These are phyloP conservation scores for Drosophila melanica DNA, from an alignment of 1,140 invertebrate species.

Conservation along the genomic window DNA sequence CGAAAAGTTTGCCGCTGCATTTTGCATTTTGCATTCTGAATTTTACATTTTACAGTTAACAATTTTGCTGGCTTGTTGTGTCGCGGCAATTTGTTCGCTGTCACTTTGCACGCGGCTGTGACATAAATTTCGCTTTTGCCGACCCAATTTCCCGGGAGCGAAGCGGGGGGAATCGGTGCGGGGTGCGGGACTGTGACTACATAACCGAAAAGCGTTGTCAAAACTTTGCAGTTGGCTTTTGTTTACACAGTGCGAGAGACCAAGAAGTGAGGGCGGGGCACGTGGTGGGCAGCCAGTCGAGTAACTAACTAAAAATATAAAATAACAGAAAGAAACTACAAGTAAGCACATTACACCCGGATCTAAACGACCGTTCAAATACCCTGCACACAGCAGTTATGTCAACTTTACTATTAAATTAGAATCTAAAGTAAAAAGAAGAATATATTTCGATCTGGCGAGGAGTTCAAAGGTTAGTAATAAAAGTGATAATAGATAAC, in stretches of 20 bases:
- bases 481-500: too few relatives aligned
- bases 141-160: constrained; percentile 69
- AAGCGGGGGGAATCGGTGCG: too few relatives aligned
- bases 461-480: too few relatives aligned
- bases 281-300: constrained; percentile 39
- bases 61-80: constrained; percentile 58
- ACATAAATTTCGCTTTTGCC: constrained; percentile 80
- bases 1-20: constrained; percentile 17
- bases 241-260: constrained; percentile 57
- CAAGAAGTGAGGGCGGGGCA: not conserved
- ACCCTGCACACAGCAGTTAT: too few relatives aligned
- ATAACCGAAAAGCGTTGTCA: constrained; percentile 74
- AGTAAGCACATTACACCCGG: not conserved
- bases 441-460: too few relatives aligned
- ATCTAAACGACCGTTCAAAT: not conserved
- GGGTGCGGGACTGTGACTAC: constrained; percentile 23
- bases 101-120: constrained; percentile 80
- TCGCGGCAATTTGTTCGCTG: constrained; percentile 80
- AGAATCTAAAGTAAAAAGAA: too few relatives aligned
- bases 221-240: constrained; percentile 81
- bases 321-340: constrained; percentile 63
- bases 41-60: constrained; percentile 25
- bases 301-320: constrained; percentile 74
- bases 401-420: too few relatives aligned
- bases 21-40: constrained; percentile 33